These are phyloP conservation scores for Selenia dentaria DNA, from an alignment of 2,888 invertebrate genomes.

Conservation along the genomic window DNA sequence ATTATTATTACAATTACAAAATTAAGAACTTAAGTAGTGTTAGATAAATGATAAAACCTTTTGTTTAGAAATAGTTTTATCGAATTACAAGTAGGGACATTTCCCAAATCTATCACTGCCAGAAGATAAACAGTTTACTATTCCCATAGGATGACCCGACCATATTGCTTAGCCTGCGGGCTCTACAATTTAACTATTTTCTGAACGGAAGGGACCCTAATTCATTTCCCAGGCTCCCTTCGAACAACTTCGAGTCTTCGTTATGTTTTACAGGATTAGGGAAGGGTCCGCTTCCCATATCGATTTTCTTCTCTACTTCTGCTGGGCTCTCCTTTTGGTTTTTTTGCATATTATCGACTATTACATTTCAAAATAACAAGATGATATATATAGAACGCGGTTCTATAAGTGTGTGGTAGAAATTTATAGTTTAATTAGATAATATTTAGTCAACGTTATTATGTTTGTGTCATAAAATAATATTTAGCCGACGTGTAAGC, in stretches of 20 bases:
- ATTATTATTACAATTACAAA: too few relatives aligned
- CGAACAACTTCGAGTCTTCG: slow-evolving; percentile 6
- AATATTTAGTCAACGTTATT: neutral
- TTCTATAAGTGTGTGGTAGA: neutral
- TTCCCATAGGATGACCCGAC: slow-evolving; percentile 5
- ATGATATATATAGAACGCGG: too few relatives aligned
- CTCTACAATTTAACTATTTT: slow-evolving; percentile 17
- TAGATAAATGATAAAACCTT: too few relatives aligned
- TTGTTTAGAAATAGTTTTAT: too few relatives aligned
- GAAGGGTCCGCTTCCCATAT: slow-evolving; percentile 14
- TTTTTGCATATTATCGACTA: neutral
- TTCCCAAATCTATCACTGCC: slow-evolving; percentile 12
- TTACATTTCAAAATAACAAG: too few relatives aligned
- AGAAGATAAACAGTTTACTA: slow-evolving; percentile 6
- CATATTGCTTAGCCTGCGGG: slow-evolving; percentile 9
- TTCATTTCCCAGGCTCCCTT: slow-evolving; percentile 14
- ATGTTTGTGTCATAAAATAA: slow-evolving; percentile 13
- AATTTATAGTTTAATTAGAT: neutral
- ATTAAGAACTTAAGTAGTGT: too few relatives aligned
- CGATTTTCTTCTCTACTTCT: slow-evolving; percentile 5
- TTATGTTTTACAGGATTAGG: slow-evolving; percentile 18
- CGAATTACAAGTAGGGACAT: too few relatives aligned
- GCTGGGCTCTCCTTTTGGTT: neutral
- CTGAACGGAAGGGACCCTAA: slow-evolving; percentile 15
- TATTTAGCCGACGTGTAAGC: slow-evolving; percentile 40